Conservation (phyloP, 2,113 vertebrate genomes). For the Pelecanoides urinatrix region DNA sequence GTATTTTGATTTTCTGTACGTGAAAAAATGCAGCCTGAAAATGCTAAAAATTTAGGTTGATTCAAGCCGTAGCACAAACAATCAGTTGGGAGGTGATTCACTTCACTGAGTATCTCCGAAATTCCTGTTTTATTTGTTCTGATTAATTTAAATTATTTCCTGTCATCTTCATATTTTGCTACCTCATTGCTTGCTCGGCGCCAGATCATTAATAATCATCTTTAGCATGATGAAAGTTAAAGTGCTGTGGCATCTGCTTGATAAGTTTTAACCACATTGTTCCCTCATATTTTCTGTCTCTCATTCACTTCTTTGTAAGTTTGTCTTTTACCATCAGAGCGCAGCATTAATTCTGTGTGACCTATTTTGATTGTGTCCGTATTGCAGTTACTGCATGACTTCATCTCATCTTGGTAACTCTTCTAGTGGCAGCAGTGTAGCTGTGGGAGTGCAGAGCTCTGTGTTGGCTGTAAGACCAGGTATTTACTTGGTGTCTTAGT, state of each 20-base stretch:
- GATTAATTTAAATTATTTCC: conserved; percentile 23
- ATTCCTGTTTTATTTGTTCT: neutral
- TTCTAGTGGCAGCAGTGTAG: neutral
- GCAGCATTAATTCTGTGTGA: neutral
- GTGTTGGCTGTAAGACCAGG: neutral
- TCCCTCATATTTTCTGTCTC: neutral
- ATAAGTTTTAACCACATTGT: neutral
- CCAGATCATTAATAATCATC: neutral
- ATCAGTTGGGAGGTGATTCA: neutral
- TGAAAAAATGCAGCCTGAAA: neutral
- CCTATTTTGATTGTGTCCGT: neutral
- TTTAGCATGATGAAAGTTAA: neutral
- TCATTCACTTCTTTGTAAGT: neutral
- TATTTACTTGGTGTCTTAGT: neutral
- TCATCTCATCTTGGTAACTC: neutral
- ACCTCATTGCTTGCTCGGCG: neutral
- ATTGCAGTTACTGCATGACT: neutral
- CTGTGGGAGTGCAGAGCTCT: neutral
- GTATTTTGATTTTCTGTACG: neutral
- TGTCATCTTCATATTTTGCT: neutral
- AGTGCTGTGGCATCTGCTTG: neutral
- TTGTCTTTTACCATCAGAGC: neutral
- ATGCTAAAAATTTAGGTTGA: neutral
- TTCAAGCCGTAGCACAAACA: neutral
- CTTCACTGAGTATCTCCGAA: neutral